phyloP scores from a whole-genome alignment of 2,113 vertebrate species.

The Aptenodytes forsteri region DNA sequence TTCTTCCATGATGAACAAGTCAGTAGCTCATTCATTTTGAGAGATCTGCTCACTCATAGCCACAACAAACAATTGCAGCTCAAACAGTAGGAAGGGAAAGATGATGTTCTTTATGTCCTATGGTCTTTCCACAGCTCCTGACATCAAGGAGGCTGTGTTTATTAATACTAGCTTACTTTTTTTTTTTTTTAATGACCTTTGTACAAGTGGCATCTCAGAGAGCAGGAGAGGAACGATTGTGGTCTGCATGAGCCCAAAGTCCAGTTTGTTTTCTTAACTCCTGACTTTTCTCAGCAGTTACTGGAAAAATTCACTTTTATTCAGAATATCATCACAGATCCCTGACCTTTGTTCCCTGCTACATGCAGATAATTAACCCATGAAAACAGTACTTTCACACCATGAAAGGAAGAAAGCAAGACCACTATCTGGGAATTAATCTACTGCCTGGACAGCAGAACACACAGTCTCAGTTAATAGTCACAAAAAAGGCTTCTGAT shows the following conservation, averaged over 20 bases:
- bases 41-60: neutral
- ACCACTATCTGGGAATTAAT: neutral
- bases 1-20: neutral
- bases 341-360: neutral
- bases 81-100: neutral
- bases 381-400: neutral
- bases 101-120: neutral
- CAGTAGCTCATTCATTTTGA: neutral
- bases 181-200: neutral
- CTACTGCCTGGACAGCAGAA: neutral
- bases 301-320: neutral
- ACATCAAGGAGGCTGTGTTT: neutral
- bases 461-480: neutral
- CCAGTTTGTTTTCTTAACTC: neutral
- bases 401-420: neutral
- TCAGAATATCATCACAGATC: neutral
- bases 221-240: neutral
- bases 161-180: neutral
- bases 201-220: neutral
- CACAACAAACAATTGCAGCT: neutral
- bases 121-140: neutral
- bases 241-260: neutral
- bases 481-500: neutral
- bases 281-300: neutral
- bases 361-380: neutral